Evolutionary conservation across 2,113 vertebrate genomes (phyloP), one percentile per base, ranked within the genome.

Genomic region (Pangasianodon gigas): DNA sequence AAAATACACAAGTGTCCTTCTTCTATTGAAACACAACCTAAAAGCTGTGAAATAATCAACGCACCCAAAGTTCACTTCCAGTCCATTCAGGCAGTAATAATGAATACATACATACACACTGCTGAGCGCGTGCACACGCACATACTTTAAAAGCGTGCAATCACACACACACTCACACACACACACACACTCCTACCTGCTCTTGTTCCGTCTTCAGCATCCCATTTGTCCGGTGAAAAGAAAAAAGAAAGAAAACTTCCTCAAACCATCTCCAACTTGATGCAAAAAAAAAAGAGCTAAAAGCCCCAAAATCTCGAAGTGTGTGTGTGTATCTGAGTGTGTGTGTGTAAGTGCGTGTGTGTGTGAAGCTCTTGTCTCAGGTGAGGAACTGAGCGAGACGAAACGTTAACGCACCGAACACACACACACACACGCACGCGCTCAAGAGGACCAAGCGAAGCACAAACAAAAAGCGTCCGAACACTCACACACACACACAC

Each of bases 161-260:
- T 71, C n/a, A 37, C 26, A 29, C 54, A 26, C 65, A 18, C 60
- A 37, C n/a, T 44, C 48, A 56, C 65, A 24, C 44, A 7, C 67
- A 26, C 19, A 16, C 85, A 41, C 85, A 37, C 85, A 41, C n/a
- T 75, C 85, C 85, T 87, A 87, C 85, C 85, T 87, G 85, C 32
- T 75, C n/a, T 69, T 19, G 51, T 21, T 87, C 51, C 69, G 85
- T 52, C 46, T 41, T 87, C 85, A 87, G 85, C 85, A 74, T 87
- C 85, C 67, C 65, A 71, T 71, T 52, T 51, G 60, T 69, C 84
- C 84, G 41, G 24, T 16, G 62, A 69, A 48, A 65, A 60, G 21
- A 46, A 48, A 32, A 82, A 69, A 21, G 51, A 19, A 65, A 58
- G 51, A 19, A 82, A 86, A 56, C 67, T 80, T 89, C 52, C 32